Base-by-base conservation (phyloP, 37 sponge, comb jelly and placozoan genomes). In the Chondrilla cf. caribensis region DNA sequence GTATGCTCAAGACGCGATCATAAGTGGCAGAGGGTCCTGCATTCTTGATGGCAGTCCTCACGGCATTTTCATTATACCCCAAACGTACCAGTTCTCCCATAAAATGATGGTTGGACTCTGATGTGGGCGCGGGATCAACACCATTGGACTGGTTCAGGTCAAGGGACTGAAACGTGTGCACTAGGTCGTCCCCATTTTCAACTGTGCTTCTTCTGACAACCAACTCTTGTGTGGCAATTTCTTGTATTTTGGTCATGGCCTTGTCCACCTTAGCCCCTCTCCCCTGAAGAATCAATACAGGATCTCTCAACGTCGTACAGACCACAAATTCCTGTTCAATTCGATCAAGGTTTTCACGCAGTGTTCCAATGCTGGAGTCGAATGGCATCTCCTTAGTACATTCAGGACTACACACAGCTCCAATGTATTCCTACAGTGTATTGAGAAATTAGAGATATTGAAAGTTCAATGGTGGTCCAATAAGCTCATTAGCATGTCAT, bases 331-430 rank as follows among this genome's bases (percentile, higher is more conserved):
- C 58, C 29, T 15, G 26, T 51, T 78, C 28, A 42, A 78, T 28
- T 18, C 29, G 35, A 7, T 67, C 68, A 31, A 67, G 32, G 29
- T 67, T 67, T 1, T 29, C 17, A 4, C 26, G 29, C 32, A 67
- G 33, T 31, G 28, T 4, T 17, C 17, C 17, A 1, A 3, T n/a
- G 29, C 15, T 33, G 17, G 68, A 33, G 24, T 76, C 38, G 19
- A 58, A 41, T 2, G 9, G 1, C 22, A 44, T 67, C 59, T 38
- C 81, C 38, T 11, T 18, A 7, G 31, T 38, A 57, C 22, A 55
- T 19, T 78, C 88, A 15, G 88, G 88, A 3, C 15, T 24, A 40
- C 73, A 88, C 84, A 79, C 26, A 5, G 88, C 83, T 25, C 58
- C 19, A 17, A 83, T 78, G 81, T 88, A 88, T 3, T 66, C 47